A percentile compares a stretch with the other conserved stretches of the same genome.
Conservation (phyloP, 2,113 vertebrate genomes). For the Felis catus region DNA sequence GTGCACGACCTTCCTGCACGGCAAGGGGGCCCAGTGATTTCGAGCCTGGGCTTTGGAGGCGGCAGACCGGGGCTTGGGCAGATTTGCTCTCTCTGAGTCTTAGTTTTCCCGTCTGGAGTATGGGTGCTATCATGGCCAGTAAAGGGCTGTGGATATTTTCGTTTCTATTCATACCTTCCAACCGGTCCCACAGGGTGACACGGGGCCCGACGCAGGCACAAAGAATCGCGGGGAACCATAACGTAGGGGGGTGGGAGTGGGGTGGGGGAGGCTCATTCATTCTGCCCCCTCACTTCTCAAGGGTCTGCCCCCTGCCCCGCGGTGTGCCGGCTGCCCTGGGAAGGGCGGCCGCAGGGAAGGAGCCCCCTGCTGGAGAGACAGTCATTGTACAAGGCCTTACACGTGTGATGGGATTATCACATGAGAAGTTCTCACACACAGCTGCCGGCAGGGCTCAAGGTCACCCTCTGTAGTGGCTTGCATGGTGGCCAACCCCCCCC, state of each 20-base stretch:
- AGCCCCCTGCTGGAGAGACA: background rate
- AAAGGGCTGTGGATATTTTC: background rate
- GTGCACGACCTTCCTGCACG: background rate
- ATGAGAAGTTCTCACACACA: background rate
- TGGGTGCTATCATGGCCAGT: background rate
- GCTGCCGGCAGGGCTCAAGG: background rate
- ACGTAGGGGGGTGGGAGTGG: no score
- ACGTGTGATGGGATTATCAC: background rate
- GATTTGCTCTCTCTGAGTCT: background rate
- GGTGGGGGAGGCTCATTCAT: background rate
- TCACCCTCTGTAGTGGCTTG: background rate
- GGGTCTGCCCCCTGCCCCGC: background rate
- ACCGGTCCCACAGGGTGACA: background rate
- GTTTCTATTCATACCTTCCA: background rate
- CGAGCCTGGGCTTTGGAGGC: background rate
- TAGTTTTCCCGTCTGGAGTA: background rate
- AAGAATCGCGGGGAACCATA: background rate
- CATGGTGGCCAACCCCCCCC: rapidly evolving
- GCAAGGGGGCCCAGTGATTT: background rate
- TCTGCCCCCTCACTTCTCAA: background rate
- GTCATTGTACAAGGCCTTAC: background rate
- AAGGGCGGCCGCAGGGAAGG: background rate
- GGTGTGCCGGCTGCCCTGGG: background rate
- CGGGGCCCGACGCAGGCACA: background rate
- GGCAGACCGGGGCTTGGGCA: background rate